These are phyloP conservation scores for Erpetoichthys calabaricus DNA, from an alignment of 2,797 vertebrate species.

Conservation along the genomic window DNA sequence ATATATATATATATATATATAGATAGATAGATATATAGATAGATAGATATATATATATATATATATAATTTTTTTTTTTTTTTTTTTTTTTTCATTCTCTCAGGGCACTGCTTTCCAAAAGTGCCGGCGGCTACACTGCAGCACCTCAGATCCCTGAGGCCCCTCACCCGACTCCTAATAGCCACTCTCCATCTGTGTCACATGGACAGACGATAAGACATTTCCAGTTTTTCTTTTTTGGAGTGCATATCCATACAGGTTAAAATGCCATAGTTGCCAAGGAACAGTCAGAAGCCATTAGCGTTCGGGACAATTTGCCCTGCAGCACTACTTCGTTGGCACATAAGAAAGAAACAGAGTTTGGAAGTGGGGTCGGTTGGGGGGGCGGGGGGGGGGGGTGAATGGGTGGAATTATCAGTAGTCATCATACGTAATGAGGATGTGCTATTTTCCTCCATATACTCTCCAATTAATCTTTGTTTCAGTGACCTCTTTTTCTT, in stretches of 20 bases:
- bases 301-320: conserved; percentile 98
- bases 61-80: conserved; percentile 4
- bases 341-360: conserved; percentile 56
- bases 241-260: conserved; percentile 90
- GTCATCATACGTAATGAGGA: conserved; percentile 66
- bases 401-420: conserved; percentile 43
- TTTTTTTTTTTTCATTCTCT: conserved; percentile 51
- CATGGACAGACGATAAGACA: conserved; percentile 96
- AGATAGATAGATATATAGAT: too few species aligned
- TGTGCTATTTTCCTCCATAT: conserved; percentile 49
- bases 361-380: conserved; percentile 1
- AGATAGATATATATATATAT: conserved; percentile 12
- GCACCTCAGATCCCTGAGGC: conserved; percentile 96
- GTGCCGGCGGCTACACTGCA: conserved; percentile 89
- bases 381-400: conserved; percentile 14
- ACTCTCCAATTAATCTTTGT: conserved; percentile 14
- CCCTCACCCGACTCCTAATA: conserved; percentile 93
- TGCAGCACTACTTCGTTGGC: conserved; percentile 85
- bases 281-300: conserved; percentile 99
- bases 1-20: too few species aligned
- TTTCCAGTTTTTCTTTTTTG: conserved; percentile 78
- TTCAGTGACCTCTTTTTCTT: too few species aligned
- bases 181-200: conserved; percentile 98
- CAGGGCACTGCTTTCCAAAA: conserved; percentile 92
- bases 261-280: conserved; percentile 98